Evolutionary conservation across 2,113 vertebrate species (phyloP), one percentile per base, ranked within the genome.

Genomic region (Caloenas nicobarica): DNA sequence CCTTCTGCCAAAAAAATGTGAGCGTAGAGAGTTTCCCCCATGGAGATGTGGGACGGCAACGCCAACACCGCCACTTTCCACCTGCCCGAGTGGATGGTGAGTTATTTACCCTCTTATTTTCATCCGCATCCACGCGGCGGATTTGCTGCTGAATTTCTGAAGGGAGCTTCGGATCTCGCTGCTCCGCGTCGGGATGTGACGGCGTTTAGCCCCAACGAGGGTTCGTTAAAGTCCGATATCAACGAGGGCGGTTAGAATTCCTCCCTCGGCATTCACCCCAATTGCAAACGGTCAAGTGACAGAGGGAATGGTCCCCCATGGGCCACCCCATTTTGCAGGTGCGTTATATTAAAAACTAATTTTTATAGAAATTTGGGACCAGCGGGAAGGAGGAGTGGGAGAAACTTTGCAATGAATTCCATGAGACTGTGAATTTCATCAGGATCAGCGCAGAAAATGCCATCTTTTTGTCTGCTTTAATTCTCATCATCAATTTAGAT

Each of bases 71-170:
- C 97, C 10, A 97, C 98, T 56, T 98, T 98, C 95, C 96, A 96
- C 71, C 21, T 98, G 96, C 98, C 98, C 2, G 81, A 96, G 38
- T 98, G 98, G 98, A 97, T 98, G 98, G 98, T 98, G 98, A 98
- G 98, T 97, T 15, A 0, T 8, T 15, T 1, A 10, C 5, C 34
- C 56, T 5, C 16, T 68, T 18, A 1, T 13, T 56, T 21, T 2
- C 3, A 3, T 12, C 53, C 4, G 18, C 33, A 3, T 13, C 8
- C 6, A 13, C 16, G 33, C 23, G 13, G 56, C 24, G 2, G 17
- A 5, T 68, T 21, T 2, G 28, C 46, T 11, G 23, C 42, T n/a
- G 13, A 1, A 2, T 71, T 86, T 58, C 64, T 18, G 51, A 9
- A 2, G 40, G 31, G 51, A 65, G 1, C 18, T 44, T 7, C 5